phyloP scores from a whole-genome alignment of 2,888 invertebrate species.

The Tetanocera ferruginea region DNA sequence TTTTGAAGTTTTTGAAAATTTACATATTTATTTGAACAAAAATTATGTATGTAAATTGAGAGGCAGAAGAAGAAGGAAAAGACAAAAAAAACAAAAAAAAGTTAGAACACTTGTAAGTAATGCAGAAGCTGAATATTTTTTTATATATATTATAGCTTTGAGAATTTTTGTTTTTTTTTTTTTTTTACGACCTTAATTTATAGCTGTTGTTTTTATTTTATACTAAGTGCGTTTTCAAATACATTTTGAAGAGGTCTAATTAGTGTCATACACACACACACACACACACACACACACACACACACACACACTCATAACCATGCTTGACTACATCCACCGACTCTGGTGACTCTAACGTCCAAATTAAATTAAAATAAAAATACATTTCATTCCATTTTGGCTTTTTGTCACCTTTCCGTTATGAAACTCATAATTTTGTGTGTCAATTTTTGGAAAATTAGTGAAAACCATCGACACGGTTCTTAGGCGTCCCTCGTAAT shows the following conservation, averaged over 20 bases:
- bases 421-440: conserved; percentile 4
- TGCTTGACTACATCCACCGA: too few species aligned
- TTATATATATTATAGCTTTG: background rate
- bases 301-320: too few species aligned
- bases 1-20: conserved; percentile 56
- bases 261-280: background rate
- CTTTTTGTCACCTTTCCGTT: background rate
- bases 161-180: background rate
- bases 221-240: background rate
- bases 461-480: background rate
- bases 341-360: too few species aligned
- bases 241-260: background rate
- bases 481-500: background rate
- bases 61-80: background rate
- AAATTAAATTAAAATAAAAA: too few species aligned
- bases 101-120: background rate
- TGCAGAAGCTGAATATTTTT: background rate
- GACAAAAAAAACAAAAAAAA: background rate
- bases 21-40: conserved; percentile 41
- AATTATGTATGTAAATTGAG: conserved; percentile 31
- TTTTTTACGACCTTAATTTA: background rate
- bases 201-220: background rate
- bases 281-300: too few species aligned
- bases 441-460: conserved; percentile 3
- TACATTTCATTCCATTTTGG: background rate